Evolutionary conservation across 2,888 invertebrate genomes (phyloP), one percentile per base, ranked within the genome.

Genomic region (Zonitis immaculata): DNA sequence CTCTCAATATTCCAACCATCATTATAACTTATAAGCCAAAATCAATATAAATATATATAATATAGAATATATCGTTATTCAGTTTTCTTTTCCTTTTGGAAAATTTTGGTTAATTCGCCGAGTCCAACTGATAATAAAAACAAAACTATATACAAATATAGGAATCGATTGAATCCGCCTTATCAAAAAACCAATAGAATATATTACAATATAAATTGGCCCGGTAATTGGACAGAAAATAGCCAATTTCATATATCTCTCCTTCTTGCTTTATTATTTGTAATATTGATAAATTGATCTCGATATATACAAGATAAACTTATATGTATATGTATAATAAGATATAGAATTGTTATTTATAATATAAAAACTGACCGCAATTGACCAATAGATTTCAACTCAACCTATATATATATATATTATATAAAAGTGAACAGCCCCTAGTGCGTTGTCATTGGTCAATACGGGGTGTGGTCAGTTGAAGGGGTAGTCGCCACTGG

Each of bases 381-480:
- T 57, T 57, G 59, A 58, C 68, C 68, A 68, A 68, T 68, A 56
- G 43, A 52, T 56, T 30, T 25, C 12, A 18, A 25, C 20, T 32
- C 11, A 44, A 20, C 16, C 20, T 6, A n/a, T 44, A n/a, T n/a
- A n/a, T n/a, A 51, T 49, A 47, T 16, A 35, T 7, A 8, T 16
- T n/a, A 43, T 45, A 51, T 48, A 50, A 56, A 53, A 53, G 49
- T 46, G 49, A 46, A 51, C 46, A 57, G 54, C 63, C 61, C 58
- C 57, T 51, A 62, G 66, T 69, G 71, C 67, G 66, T 54, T 61
- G 62, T 61, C 64, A 70, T 69, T 74, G 74, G 75, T 73, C 73
- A 74, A 61, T 66, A 47, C 51, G 58, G 72, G 73, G 73, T 66
- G 73, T 74, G 75, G 75, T 74, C 74, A 75, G 65, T 60, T 45